These are phyloP conservation scores for Dysmachus trigonus DNA, from an alignment of 2,888 invertebrate genomes.

Conservation along the genomic window DNA sequence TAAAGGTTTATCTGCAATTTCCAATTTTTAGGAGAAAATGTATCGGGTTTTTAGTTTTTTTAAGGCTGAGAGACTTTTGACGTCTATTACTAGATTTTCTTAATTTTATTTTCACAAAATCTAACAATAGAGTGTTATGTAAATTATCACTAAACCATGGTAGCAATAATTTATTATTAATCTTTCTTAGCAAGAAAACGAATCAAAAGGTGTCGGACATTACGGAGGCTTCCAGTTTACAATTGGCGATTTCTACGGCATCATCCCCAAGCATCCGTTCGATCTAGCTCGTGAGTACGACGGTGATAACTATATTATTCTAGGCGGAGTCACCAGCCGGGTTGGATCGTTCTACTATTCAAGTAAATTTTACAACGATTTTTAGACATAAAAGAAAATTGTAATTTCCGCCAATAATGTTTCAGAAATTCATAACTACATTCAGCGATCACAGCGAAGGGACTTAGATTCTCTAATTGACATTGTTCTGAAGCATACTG, in stretches of 20 bases:
- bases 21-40: too few relatives aligned
- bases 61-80: too few relatives aligned
- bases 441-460: not conserved
- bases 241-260: constrained; percentile 59
- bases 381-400: not conserved
- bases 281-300: constrained; percentile 50
- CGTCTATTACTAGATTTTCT: too few relatives aligned
- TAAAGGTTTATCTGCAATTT: too few relatives aligned
- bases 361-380: constrained; percentile 56
- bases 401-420: not conserved
- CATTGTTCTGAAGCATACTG: constrained; percentile 17
- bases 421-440: constrained; percentile 1
- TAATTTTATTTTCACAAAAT: too few relatives aligned
- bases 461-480: constrained; percentile 32
- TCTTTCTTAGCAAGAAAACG: constrained; percentile 54
- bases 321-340: constrained; percentile 65
- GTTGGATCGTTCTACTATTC: constrained; percentile 65
- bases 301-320: constrained; percentile 57
- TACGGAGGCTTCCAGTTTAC: constrained; percentile 59
- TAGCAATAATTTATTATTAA: not conserved
- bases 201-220: constrained; percentile 53
- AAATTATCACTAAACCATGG: too few relatives aligned
- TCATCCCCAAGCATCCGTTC: constrained; percentile 57
- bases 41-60: too few relatives aligned
- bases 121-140: too few relatives aligned